Conservation (phyloP, 2,113 vertebrate genomes). For the Callospermophilus lateralis region DNA sequence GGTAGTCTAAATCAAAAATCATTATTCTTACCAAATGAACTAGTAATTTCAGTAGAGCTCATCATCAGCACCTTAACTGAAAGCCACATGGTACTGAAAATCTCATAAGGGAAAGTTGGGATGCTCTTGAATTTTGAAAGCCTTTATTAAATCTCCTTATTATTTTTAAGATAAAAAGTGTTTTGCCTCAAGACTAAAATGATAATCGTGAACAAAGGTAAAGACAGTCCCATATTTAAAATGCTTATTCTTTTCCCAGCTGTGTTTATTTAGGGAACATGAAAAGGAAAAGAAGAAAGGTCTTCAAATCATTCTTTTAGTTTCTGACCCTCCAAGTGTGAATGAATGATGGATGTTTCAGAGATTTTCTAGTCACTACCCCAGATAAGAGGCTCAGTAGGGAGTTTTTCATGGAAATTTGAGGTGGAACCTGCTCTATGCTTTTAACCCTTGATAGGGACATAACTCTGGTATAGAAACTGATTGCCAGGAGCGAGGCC, state of each 20-base stretch:
- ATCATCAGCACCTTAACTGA: neutral
- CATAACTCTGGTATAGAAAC: neutral
- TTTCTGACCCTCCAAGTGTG: neutral
- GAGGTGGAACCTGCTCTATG: neutral
- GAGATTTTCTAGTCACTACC: neutral
- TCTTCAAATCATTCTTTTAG: neutral
- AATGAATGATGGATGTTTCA: neutral
- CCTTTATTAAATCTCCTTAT: neutral
- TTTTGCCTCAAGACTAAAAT: neutral
- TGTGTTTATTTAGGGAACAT: neutral
- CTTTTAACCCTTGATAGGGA: neutral
- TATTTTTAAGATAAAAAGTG: neutral
- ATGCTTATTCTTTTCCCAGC: neutral
- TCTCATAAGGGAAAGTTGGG: neutral
- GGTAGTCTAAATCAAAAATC: neutral
- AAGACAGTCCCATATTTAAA: neutral
- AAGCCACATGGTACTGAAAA: neutral
- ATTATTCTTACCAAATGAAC: neutral
- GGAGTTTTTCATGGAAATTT: neutral
- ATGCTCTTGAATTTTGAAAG: slow-evolving; percentile 11
- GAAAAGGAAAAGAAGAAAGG: neutral
- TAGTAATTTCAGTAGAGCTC: neutral
- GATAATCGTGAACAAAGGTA: neutral
- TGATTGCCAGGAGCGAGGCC: neutral
- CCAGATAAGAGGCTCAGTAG: neutral